A percentile compares a stretch with the other conserved stretches of the same genome.
Evolutionary conservation across 2,888 invertebrate species (phyloP).

Genomic region (Schizaphis graminum): DNA sequence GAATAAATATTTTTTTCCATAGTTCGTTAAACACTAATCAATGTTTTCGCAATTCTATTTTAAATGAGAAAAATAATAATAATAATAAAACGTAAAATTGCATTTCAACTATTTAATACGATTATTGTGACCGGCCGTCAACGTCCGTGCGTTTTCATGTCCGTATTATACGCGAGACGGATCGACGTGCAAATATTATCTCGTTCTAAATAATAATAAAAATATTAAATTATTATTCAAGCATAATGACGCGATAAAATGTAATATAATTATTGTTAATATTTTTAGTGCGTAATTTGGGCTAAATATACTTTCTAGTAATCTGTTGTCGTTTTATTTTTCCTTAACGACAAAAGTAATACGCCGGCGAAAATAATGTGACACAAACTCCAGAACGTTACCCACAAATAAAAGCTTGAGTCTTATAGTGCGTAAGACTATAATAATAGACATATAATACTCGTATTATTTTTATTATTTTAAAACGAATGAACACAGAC

Average conservation of each 20-base stretch:
- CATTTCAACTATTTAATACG: not conserved
- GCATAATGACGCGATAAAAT: not conserved
- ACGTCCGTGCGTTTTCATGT: not conserved
- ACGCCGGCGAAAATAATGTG: not conserved
- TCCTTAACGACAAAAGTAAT: not conserved
- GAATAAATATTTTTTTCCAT: not conserved
- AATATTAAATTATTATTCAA: not conserved
- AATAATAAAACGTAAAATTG: not conserved
- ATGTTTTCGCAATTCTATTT: not conserved
- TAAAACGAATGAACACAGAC: not conserved
- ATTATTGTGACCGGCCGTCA: not conserved
- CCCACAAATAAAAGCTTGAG: not conserved
- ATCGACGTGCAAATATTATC: not conserved
- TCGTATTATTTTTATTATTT: not conserved
- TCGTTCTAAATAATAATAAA: not conserved
- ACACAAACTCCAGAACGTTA: not conserved
- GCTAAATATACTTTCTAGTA: not conserved
- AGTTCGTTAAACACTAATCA: constrained; percentile 20
- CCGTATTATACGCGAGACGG: not conserved
- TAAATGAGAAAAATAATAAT: not conserved
- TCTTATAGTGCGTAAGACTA: not conserved
- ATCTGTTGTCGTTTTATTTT: not conserved
- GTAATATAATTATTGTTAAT: not conserved
- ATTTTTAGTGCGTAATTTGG: not conserved
- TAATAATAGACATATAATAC: not conserved